Evolutionary conservation across 2,797 vertebrate species (phyloP), one percentile per base, ranked within the genome.

Genomic region (Bovichtus diacanthus): DNA sequence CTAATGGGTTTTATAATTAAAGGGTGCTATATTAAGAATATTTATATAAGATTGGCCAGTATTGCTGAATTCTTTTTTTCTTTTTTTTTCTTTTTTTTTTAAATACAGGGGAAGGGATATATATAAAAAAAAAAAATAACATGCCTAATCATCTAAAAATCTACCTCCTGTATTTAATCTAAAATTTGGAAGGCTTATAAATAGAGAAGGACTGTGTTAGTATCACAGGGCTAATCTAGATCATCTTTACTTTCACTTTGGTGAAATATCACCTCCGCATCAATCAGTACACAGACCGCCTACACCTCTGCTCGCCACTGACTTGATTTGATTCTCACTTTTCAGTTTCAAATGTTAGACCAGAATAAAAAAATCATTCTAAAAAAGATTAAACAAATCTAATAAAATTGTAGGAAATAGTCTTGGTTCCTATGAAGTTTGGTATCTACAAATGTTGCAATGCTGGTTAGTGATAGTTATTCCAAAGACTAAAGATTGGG

Each of bases 331-430:
- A 69, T 80, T 65, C 59, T 56, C 27, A 55, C 18, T 46, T 72
- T 80, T 76, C 31, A 50, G 64, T 70, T 72, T 66, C 12, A 81
- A 85, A 81, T 65, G 39, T 74, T 34, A 43, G 41, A 78, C 34
- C 43, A 34, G 47, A 81, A 53, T 47, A 11, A 56, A 61, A n/a
- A 38, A 4, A 66, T 62, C 0, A 21, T 21, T 75, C 47, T 38
- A 43, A 39, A 67, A 19, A n/a, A n/a, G 27, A 23, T 41, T 53
- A 34, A 70, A 68, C 25, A 38, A 55, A 49, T 43, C 31, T 36
- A 70, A n/a, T 39, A 56, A 39, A 71, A 44, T 47, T 3, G n/a
- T 6, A 2, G 19, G 21, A n/a, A 56, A 36, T 50, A 16, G 34
- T 67, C 49, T 65, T 18, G 25, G 15, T 36, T 76, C 34, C 55